Evolutionary conservation across 2,888 invertebrate species (phyloP).

Genomic region (Limnephilus lunatus): DNA sequence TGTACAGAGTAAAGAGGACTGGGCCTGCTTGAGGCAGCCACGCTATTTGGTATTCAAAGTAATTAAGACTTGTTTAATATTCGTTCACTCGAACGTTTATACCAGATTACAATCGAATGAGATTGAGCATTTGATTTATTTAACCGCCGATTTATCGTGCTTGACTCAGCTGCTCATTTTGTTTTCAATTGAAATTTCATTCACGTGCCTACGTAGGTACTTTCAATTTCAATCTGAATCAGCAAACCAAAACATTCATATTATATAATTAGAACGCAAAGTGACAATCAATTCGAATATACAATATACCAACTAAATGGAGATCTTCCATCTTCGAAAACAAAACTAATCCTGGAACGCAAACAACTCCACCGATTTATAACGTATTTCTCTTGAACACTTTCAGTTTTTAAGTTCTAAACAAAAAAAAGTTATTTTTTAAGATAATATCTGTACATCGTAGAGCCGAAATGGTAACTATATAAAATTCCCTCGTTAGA

Average conservation of each 20-base stretch:
- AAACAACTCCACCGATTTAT: not conserved
- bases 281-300: not conserved
- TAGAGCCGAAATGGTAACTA: too few relatives aligned
- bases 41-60: slow-evolving; percentile 31
- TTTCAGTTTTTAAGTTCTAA: too few relatives aligned
- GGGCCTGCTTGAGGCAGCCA: slow-evolving; percentile 20
- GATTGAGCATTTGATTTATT: slow-evolving; percentile 13
- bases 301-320: not conserved
- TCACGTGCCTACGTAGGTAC: not conserved
- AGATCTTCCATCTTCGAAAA: not conserved
- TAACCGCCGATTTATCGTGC: not conserved
- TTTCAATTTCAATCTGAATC: not conserved
- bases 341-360: not conserved
- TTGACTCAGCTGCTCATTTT: not conserved
- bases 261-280: not conserved
- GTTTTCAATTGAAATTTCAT: not conserved
- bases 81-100: not conserved
- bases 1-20: not conserved
- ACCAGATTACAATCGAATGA: not conserved
- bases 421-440: too few relatives aligned
- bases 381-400: too few relatives aligned
- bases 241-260: not conserved
- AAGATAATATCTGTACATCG: too few relatives aligned
- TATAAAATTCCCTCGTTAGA: too few relatives aligned
- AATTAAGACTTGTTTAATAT: slow-evolving; percentile 44